Conservation (phyloP, 2,797 vertebrate species). For the Taeniopygia guttata region DNA sequence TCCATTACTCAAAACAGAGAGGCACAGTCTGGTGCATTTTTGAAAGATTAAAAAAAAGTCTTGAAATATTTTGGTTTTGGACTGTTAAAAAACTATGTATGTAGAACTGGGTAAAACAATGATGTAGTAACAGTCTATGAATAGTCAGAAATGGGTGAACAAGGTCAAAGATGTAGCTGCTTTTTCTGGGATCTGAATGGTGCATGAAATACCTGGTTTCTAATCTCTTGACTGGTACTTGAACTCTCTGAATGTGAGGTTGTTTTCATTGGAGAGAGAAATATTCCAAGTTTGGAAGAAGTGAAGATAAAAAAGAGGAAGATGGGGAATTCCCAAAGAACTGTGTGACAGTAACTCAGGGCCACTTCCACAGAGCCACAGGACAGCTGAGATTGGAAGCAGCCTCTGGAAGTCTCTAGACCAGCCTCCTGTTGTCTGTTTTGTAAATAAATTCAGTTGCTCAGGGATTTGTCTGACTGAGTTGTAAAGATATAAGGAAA, state of each 20-base stretch:
- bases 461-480: neutral
- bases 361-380: neutral
- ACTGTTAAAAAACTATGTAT: neutral
- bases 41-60: neutral
- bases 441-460: neutral
- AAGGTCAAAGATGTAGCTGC: neutral
- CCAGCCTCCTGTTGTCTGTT: neutral
- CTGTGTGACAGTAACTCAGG: neutral
- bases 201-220: neutral
- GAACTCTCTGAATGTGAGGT: neutral
- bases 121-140: neutral
- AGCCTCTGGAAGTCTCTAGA: neutral
- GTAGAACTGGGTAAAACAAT: neutral
- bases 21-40: neutral
- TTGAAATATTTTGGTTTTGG: neutral
- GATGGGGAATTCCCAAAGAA: neutral
- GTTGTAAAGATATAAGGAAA: neutral
- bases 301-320: neutral
- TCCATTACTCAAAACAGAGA: fast-evolving
- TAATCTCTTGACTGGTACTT: neutral
- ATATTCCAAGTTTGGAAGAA: neutral
- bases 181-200: neutral
- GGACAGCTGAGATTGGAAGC: neutral
- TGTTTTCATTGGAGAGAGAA: neutral
- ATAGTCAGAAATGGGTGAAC: neutral